Base-by-base conservation (phyloP, 2,797 vertebrate species). In the Echiichthys vipera region DNA sequence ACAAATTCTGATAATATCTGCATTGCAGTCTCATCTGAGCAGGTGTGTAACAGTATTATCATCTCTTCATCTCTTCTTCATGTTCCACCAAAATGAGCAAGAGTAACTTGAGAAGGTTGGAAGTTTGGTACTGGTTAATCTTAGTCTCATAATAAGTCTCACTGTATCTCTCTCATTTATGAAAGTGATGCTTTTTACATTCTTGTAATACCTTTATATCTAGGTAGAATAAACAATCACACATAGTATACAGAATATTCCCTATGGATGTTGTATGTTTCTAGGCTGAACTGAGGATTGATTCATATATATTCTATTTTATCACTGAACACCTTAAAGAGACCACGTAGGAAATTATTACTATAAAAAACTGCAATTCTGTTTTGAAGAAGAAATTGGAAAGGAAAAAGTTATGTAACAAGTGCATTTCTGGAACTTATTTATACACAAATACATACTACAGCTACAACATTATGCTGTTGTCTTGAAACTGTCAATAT, bases 121-220 rank as follows among this genome's bases (percentile, higher is more conserved):
- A 5, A 2, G 55, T 39, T 56, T 55, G n/a, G 12, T 15, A 32
- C 14, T 40, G 14, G 39, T 30, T 39, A 57, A 17, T 5, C 11
- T 43, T n/a, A 37, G 20, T 62, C 24, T 62, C 34, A 29, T 7
- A 2, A 3, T 50, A n/a, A 43, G 25, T 30, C 18, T 58, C 24
- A 40, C 30, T 13, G 22, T 15, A 20, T 25, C 4, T 20, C 13
- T 63, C 30, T 3, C 20, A n/a, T n/a, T n/a, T n/a, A n/a, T n/a
- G n/a, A n/a, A 64, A 40, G n/a, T 53, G 20, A 27, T 55, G 15
- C 7, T 56, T 45, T 66, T 55, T 29, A 53, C 15, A 30, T 67
- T 46, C n/a, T n/a, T n/a, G n/a, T n/a, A n/a, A n/a, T n/a, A n/a
- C n/a, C n/a, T 54, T 42, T 29, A 18, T 42, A 14, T 58, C 11